Evolutionary conservation across 2,888 invertebrate species (phyloP).

Genomic region (Entomobrya proxima): DNA sequence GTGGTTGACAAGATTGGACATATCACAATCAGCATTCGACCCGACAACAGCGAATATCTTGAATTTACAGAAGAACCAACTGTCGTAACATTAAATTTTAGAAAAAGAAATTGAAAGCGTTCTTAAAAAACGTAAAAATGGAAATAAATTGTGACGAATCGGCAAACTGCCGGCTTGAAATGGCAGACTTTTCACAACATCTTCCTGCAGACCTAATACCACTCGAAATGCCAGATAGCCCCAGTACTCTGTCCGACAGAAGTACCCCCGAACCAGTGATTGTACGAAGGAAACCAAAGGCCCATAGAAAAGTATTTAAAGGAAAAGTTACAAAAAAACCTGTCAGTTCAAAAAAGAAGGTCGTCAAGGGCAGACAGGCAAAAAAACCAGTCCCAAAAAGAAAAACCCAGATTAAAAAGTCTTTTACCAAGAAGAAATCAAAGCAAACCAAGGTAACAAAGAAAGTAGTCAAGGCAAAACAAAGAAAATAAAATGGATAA

Average conservation of each 20-base stretch:
- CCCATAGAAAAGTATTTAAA: too few species aligned
- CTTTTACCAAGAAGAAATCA: too few species aligned
- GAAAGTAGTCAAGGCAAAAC: neutral
- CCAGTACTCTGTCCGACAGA: too few species aligned
- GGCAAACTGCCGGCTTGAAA: neutral
- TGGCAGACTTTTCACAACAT: neutral
- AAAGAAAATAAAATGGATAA: neutral
- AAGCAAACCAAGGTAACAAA: neutral
- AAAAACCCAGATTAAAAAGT: too few species aligned
- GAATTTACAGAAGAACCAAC: neutral
- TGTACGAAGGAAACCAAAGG: too few species aligned
- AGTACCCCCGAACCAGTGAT: too few species aligned
- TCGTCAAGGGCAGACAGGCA: too few species aligned
- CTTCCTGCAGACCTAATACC: neutral
- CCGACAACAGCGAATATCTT: neutral
- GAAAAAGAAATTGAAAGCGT: neutral
- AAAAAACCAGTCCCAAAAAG: too few species aligned
- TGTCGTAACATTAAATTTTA: neutral
- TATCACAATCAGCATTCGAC: neutral
- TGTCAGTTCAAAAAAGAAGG: too few species aligned
- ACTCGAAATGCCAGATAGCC: neutral
- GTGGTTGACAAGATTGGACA: neutral
- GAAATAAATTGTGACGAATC: neutral
- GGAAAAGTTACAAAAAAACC: too few species aligned
- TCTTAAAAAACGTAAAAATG: neutral